phyloP scores from a whole-genome alignment of 1,140 invertebrate genomes.

The Fopius arisanus region DNA sequence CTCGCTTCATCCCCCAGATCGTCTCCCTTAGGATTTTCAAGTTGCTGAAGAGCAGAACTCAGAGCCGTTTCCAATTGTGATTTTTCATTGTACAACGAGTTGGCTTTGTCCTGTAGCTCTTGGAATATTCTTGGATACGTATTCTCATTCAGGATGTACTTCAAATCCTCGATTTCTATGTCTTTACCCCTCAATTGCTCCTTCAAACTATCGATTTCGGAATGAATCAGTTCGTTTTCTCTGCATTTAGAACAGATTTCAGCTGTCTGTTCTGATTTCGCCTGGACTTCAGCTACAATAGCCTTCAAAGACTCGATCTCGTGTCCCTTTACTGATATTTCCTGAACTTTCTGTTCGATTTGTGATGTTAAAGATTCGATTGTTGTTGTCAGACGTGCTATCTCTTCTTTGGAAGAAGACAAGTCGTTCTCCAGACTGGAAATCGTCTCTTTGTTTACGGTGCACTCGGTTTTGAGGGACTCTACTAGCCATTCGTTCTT shows the following conservation, averaged over 20 bases:
- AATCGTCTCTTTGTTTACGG: neutral
- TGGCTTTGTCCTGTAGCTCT: constrained; percentile 56
- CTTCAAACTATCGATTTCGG: constrained; percentile 41
- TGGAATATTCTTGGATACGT: constrained; percentile 54
- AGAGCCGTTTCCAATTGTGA: constrained; percentile 42
- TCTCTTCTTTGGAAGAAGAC: neutral
- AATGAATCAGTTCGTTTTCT: constrained; percentile 18
- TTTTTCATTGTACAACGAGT: constrained; percentile 57
- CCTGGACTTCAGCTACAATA: constrained; percentile 28
- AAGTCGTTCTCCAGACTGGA: neutral
- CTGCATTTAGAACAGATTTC: constrained; percentile 28
- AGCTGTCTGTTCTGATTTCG: constrained; percentile 24
- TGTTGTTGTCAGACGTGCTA: neutral
- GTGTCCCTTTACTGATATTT: constrained; percentile 34
- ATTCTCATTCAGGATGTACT: constrained; percentile 52
- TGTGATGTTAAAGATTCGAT: neutral
- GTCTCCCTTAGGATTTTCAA: neutral
- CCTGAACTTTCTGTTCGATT: constrained; percentile 35
- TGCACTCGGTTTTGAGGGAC: constrained; percentile 27
- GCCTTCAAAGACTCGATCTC: constrained; percentile 37
- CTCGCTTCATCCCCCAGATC: neutral
- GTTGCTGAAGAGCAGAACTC: neutral
- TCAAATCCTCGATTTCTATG: constrained; percentile 55
- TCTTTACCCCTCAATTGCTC: constrained; percentile 48
- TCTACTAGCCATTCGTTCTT: constrained; percentile 40